Conservation (phyloP, 2,113 vertebrate species). For the Notarius quadriscutis region DNA sequence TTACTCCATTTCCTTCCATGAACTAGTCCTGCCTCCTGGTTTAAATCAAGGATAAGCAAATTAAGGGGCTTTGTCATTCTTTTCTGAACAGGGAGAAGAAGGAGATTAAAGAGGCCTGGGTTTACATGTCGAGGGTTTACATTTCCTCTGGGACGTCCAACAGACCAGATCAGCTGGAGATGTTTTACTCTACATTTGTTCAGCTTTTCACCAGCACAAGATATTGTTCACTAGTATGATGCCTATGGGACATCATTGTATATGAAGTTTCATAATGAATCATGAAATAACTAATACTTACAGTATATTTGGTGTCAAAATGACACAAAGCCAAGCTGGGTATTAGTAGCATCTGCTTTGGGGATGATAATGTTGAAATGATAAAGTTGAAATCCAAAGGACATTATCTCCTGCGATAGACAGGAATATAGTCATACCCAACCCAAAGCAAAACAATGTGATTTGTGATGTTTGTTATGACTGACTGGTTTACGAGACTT, state of each 20-base stretch:
- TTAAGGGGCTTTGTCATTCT: slow-evolving; percentile 60
- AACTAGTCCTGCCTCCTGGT: slow-evolving; percentile 55
- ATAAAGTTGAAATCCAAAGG: neutral
- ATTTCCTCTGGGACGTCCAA: slow-evolving; percentile 35
- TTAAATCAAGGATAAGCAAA: slow-evolving; percentile 61
- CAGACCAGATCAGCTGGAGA: slow-evolving; percentile 50
- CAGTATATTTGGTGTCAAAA: slow-evolving; percentile 4
- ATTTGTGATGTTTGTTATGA: slow-evolving; percentile 26
- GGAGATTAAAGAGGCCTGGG: slow-evolving; percentile 57
- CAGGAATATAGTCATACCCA: neutral
- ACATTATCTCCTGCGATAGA: neutral
- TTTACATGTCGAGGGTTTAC: slow-evolving; percentile 48
- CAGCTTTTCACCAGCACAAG: slow-evolving; percentile 41
- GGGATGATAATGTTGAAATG: neutral
- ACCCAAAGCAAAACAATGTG: neutral
- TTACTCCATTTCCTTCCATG: slow-evolving; percentile 56
- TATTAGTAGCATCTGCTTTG: neutral
- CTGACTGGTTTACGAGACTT: slow-evolving; percentile 14
- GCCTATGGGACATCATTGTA: slow-evolving; percentile 19
- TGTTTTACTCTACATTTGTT: slow-evolving; percentile 48
- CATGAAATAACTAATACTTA: slow-evolving; percentile 4
- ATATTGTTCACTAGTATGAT: slow-evolving; percentile 24
- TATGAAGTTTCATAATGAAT: slow-evolving; percentile 18
- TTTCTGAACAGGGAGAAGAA: slow-evolving; percentile 52
- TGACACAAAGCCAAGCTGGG: neutral